Base-by-base conservation (phyloP, 1,140 invertebrate genomes). In the Ephestia elutella region DNA sequence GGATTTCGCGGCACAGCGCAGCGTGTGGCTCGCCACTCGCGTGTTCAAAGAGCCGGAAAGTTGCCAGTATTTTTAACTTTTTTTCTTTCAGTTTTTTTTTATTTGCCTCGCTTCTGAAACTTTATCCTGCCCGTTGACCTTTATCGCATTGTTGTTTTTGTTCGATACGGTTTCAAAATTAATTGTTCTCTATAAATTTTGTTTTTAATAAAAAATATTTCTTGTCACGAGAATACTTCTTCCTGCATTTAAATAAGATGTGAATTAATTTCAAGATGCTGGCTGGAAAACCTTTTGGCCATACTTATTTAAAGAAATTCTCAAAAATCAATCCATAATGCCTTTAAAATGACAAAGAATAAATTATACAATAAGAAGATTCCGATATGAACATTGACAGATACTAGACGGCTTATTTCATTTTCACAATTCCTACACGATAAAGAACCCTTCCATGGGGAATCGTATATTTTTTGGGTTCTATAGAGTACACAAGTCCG, bases 1-100 rank as follows among this genome's bases (percentile, higher is more conserved):
- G 56, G 38, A 68, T 79, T 76, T 68, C 71, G 55, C 38, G 54
- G 63, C 67, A 67, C 68, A 65, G 65, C 64, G 60, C 71, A 70
- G 70, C 71, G 62, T 72, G 71, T 49, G 70, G 60, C 59, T 62
- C 48, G 28, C 51, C 25, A 54, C 35, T 56, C 49, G 44, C 17
- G 25, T 49, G 49, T 18, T 35, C 21, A 17, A 20, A 53, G 48
- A 54, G 13, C 32, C 30, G 55, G 32, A 35, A 20, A 49, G 30
- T 54, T 15, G 21, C 19, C 56, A 50, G 48, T 25, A 25, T 25
- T 25, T 25, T 25, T 25, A 25, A 25, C 21, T 25, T 28, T 56
- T 62, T 51, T 57, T 63, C 56, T 57, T 30, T 49, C 48, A 9
- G 63, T 54, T 53, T 60, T 65, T 57, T 64, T 60, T n/a, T n/a